Percentiles rank a stretch among this genome's conserved stretches.
phyloP scores from a whole-genome alignment of 92 coral and sea anemone genomes.

The Epizoanthus rinbou region DNA sequence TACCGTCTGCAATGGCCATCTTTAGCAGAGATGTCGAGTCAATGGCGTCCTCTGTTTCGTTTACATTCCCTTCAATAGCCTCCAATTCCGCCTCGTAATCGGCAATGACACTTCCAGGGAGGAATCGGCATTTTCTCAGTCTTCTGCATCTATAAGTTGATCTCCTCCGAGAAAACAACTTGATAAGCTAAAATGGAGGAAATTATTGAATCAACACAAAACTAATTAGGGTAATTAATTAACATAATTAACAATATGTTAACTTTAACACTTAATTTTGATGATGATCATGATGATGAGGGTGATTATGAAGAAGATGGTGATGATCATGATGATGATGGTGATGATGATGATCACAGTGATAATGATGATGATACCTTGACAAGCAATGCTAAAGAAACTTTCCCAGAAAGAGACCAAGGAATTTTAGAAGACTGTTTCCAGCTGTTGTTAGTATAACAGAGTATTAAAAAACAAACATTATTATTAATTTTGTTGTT shows the following conservation, averaged over 20 bases:
- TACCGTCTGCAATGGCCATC: not conserved
- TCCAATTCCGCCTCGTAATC: not conserved
- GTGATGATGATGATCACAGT: not conserved
- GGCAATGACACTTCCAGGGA: not conserved
- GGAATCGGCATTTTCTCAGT: not conserved
- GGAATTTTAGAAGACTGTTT: too few species aligned
- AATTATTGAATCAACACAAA: too few species aligned
- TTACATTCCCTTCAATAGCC: conserved; percentile 8
- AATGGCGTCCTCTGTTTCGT: not conserved
- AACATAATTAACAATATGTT: too few species aligned
- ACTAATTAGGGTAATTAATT: too few species aligned
- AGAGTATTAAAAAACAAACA: too few species aligned
- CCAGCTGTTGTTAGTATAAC: too few species aligned
- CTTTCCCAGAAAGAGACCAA: too few species aligned
- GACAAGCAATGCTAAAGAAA: too few species aligned
- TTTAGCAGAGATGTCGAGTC: not conserved
- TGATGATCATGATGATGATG: not conserved
- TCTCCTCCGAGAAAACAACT: not conserved
- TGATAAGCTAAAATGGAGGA: not conserved
- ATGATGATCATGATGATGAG: too few species aligned
- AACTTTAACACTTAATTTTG: too few species aligned
- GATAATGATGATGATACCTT: not conserved
- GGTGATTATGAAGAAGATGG: too few species aligned
- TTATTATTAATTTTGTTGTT: too few species aligned
- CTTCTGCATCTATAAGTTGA: conserved; percentile 4